Evolutionary conservation across 2,888 invertebrate genomes (phyloP), one percentile per base, ranked within the genome.

Genomic region (Elmis aenea): DNA sequence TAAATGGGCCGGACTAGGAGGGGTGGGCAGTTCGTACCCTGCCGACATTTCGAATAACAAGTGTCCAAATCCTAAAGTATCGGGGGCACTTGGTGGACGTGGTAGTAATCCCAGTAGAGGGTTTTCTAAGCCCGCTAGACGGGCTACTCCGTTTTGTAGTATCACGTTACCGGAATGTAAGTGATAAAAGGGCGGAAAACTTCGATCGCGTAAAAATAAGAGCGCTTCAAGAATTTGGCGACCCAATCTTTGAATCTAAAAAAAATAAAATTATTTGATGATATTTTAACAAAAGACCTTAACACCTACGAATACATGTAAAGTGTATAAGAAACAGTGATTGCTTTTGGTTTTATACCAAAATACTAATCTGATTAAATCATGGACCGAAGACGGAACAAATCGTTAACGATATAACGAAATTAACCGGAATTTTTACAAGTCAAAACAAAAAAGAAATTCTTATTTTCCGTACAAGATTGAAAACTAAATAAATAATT

Each of bases 31-130:
- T 58, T 90, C 87, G 50, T 83, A 80, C 21, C 89, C 93, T 10
- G 88, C 83, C 54, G 89, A 83, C 92, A 93, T 93, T 71, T 93
- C 93, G 65, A 86, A 92, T 37, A 94, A 71, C 57, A 93, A 77
- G 64, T 87, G 85, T 15, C 90, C 91, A 53, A 92, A 83, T 54
- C 81, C 81, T 45, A 83, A 71, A 9, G 78, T 76, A 61, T 84
- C 83, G 37, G 82, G 74, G 5, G 73, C 70, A 10, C 69, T 69
- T 6, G 71, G 59, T 62, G 70, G 26, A 13, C 71, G 68, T 1
- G 86, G 82, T 10, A 76, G 69, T 28, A 85, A 79, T 2, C 90
- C 89, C 25, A 91, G 73, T 33, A 93, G 70, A 0, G 85, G 81
- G 66, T 91, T 93, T 68, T 93, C 93, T 46, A 91, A 70, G 1